Conservation (phyloP, 2,888 invertebrate genomes). For the Drosophila kuntzei region DNA sequence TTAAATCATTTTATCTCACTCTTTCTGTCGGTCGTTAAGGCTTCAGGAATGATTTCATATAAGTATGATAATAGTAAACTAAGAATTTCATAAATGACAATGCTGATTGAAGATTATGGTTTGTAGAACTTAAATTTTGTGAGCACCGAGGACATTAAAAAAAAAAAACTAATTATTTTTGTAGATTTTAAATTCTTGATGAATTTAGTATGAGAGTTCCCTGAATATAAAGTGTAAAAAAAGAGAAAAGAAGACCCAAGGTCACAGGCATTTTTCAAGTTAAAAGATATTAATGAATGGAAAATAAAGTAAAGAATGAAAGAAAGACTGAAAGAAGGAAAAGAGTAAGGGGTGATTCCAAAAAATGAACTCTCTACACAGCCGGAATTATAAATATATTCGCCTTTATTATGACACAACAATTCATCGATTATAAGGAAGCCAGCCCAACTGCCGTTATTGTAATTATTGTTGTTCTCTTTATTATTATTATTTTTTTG, state of each 20-base stretch:
- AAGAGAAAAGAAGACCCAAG: neutral
- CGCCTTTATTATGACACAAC: constrained; percentile 48
- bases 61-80: neutral
- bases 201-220: neutral
- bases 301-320: neutral
- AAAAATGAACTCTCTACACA: neutral
- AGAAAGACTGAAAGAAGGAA: neutral
- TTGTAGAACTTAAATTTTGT: too few relatives aligned
- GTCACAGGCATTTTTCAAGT: neutral
- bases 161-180: too few relatives aligned
- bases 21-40: neutral
- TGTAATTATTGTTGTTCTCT: constrained; percentile 18
- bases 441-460: constrained; percentile 4
- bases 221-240: neutral
- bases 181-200: neutral
- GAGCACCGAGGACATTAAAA: too few relatives aligned
- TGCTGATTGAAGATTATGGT: too few relatives aligned
- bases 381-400: constrained; percentile 1
- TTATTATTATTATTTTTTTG: neutral
- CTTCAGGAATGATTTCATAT: neutral
- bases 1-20: neutral
- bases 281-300: neutral
- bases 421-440: constrained; percentile 33
- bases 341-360: neutral
- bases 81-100: neutral